Evolutionary conservation across 2,113 vertebrate species (phyloP).

Genomic region (Guaruba guarouba): DNA sequence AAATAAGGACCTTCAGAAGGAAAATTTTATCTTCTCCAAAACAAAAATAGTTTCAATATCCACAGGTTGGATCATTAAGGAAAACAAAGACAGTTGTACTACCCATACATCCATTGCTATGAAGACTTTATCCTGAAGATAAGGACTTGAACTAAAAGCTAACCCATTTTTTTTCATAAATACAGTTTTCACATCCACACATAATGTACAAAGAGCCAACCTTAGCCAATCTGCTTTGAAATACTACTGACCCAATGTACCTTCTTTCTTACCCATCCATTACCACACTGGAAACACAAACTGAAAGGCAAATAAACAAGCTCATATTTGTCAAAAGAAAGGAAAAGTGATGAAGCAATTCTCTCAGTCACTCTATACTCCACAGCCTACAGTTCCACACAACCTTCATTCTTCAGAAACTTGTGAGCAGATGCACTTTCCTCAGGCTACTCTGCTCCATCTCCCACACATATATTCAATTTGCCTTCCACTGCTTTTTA

Average conservation of each 20-base stretch:
- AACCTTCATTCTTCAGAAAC: neutral
- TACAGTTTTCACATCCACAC: neutral
- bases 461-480: neutral
- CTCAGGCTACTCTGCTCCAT: neutral
- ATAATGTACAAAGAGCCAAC: neutral
- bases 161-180: neutral
- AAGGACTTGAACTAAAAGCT: neutral
- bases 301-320: neutral
- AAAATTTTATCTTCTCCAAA: neutral
- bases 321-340: neutral
- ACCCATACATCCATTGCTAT: neutral
- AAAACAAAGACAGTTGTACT: neutral
- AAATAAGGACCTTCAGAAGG: neutral
- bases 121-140: neutral
- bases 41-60: neutral
- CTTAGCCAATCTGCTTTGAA: neutral
- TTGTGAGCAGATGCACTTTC: neutral
- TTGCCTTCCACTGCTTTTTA: neutral
- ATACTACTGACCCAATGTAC: neutral
- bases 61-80: neutral
- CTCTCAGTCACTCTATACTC: neutral
- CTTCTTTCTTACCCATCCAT: neutral
- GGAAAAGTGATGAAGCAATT: neutral
- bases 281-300: neutral
- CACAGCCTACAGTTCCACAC: neutral